Percentiles rank a stretch among this genome's conserved stretches.
Evolutionary conservation across 2,113 vertebrate species (phyloP).

Genomic region (Perca fluviatilis): DNA sequence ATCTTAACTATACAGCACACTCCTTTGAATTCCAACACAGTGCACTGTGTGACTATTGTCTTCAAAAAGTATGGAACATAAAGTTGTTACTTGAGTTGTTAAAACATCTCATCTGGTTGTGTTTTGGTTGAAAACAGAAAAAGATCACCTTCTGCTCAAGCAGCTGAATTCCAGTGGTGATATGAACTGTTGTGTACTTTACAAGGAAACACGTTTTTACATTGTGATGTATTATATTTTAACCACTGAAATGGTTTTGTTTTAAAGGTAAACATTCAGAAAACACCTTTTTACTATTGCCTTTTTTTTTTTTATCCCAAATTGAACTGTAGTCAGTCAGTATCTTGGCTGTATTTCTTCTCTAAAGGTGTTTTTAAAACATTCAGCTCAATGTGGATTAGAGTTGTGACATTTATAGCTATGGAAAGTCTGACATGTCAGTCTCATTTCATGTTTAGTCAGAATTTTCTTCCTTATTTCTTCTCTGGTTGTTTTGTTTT

Average conservation of each 20-base stretch:
- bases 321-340: not conserved
- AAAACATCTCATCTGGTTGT: not conserved
- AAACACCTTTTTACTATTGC: not conserved
- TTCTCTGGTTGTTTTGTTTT: constrained; percentile 8
- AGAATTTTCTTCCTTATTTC: constrained; percentile 39
- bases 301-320: not conserved
- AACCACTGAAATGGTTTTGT: not conserved
- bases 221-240: not conserved
- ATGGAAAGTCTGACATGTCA: constrained; percentile 34
- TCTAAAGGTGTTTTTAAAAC: not conserved
- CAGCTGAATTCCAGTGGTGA: not conserved
- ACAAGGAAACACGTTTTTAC: not conserved
- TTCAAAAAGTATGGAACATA: not conserved
- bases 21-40: not conserved
- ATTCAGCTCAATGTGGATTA: not conserved
- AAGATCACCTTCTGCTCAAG: not conserved
- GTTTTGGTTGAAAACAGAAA: not conserved
- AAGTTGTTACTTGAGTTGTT: not conserved
- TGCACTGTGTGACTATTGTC: not conserved
- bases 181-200: not conserved
- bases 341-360: not conserved
- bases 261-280: not conserved
- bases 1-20: not conserved
- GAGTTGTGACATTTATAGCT: constrained; percentile 9
- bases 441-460: constrained; percentile 32